Base-by-base conservation (phyloP, 2,113 vertebrate genomes). In the Nyctibius bracteatus region DNA sequence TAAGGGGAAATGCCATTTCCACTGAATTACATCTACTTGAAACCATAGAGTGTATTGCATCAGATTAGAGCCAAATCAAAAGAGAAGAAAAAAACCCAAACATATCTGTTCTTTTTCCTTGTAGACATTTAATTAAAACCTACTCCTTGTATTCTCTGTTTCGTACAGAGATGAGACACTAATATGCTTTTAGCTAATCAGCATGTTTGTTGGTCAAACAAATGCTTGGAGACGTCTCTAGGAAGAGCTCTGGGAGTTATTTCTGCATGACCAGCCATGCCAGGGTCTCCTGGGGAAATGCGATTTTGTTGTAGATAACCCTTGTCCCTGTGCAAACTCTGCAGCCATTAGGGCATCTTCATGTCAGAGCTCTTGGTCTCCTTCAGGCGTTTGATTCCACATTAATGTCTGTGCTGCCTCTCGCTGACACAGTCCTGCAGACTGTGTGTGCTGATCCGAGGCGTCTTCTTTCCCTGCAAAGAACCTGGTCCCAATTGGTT, bases 121-220 rank as follows among this genome's bases (percentile, higher is more conserved):
- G 43, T 28, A 67, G 67, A 58, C 46, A 57, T 91, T 90, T 88
- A 90, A 86, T 92, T 94, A 83, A 90, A 94, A 62, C n/a, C 75
- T 82, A 35, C 9, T 75, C 37, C 79, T 95, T 88, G 81, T 84
- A 59, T 92, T 87, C 68, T 70, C 54, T 78, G 51, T 78, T 90
- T 88, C 39, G 3, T 86, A 49, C 68, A 65, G 82, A 83, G 82
- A 72, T 65, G 81, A 82, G 77, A 54, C 79, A 33, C 46, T 94
- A 86, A 92, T 67, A 35, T 68, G 94, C 75, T 83, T 81, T 81
- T 74, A 88, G 94, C 68, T 96, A 74, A 96, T 92, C 55, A 86
- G 82, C n/a, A n/a, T n/a, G 95, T 96, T 78, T 88, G 19, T 88
- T 92, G 75, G 72, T 59, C 92, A 86, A 86, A 63, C 28, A 81